These are phyloP conservation scores for Eidolon dupreanum DNA, from an alignment of 2,797 vertebrate species.

Conservation along the genomic window DNA sequence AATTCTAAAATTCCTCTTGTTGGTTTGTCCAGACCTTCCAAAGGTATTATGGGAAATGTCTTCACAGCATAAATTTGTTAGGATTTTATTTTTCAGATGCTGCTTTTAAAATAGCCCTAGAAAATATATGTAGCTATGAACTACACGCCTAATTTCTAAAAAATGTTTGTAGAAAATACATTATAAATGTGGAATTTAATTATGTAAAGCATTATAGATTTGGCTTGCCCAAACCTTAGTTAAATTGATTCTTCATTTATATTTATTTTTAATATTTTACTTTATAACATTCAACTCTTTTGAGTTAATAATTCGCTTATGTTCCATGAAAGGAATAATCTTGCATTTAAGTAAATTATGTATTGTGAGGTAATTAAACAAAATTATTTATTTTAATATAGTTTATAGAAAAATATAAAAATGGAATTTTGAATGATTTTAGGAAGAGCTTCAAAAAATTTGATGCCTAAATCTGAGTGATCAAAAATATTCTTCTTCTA, in stretches of 20 bases:
- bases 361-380: neutral
- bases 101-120: neutral
- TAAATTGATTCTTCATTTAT: slow-evolving; percentile 19
- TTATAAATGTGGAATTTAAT: slow-evolving; percentile 41
- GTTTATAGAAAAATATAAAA: neutral
- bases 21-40: neutral
- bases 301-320: neutral
- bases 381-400: neutral
- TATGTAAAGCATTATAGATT: neutral
- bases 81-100: slow-evolving; percentile 5
- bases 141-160: neutral
- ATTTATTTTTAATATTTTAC: slow-evolving; percentile 22
- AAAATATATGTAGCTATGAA: neutral
- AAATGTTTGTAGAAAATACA: slow-evolving; percentile 38
- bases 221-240: neutral
- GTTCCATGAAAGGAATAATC: neutral
- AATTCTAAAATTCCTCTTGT: neutral
- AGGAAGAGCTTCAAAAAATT: neutral
- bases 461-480: neutral
- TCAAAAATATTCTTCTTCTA: neutral
- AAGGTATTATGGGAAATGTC: neutral
- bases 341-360: neutral
- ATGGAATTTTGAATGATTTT: slow-evolving; percentile 41
- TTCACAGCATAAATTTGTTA: neutral
- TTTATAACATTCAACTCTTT: neutral